Conservation (phyloP, 1,140 invertebrate genomes). For the Cherax destructor region DNA sequence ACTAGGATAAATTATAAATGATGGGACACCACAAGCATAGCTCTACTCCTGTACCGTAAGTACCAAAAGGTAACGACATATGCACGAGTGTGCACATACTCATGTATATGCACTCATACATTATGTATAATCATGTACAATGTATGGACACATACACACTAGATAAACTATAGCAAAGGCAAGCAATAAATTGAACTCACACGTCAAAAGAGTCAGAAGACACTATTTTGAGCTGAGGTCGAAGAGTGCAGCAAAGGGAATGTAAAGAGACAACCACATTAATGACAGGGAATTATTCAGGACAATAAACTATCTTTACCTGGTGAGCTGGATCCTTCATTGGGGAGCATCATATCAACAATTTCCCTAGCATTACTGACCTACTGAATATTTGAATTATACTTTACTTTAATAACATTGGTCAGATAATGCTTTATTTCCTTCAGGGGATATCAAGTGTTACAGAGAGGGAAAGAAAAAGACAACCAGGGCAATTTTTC, state of each 20-base stretch:
- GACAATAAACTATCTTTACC: background rate
- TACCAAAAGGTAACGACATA: no score
- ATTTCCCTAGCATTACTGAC: background rate
- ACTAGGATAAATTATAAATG: no score
- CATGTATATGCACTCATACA: no score
- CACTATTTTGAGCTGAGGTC: conserved; percentile 60
- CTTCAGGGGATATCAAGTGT: background rate
- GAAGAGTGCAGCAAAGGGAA: conserved; percentile 37
- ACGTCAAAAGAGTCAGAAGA: conserved; percentile 51
- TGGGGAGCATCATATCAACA: background rate
- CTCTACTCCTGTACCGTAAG: no score
- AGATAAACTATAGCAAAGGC: background rate
- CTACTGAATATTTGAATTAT: background rate
- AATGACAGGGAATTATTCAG: background rate
- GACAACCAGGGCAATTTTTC: conserved; percentile 66
- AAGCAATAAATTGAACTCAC: conserved; percentile 39
- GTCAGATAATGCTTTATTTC: conserved; percentile 6
- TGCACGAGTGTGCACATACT: no score
- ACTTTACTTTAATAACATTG: background rate
- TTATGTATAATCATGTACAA: background rate
- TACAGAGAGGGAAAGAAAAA: conserved; percentile 49
- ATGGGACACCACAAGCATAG: no score
- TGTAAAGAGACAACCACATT: conserved; percentile 16
- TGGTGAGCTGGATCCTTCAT: background rate
- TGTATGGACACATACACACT: no score